Percentiles rank a stretch among this genome's conserved stretches.
Conservation (phyloP, 2,888 invertebrate species). For the Drosophila pseudotakahashii region DNA sequence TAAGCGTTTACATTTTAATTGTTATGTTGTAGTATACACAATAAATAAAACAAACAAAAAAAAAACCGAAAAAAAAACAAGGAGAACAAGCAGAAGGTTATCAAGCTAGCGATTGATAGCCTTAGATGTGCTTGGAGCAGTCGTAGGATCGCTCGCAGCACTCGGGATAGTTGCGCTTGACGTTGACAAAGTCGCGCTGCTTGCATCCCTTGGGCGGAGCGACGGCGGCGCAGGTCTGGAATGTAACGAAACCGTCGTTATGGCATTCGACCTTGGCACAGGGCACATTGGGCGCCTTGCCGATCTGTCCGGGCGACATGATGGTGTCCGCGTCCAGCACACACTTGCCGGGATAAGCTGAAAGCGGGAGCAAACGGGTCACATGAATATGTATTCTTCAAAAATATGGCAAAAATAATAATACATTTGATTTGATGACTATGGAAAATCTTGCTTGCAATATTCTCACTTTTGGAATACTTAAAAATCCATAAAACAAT, state of each 20-base stretch:
- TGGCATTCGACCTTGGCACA: conserved; percentile 75
- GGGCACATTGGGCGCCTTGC: conserved; percentile 76
- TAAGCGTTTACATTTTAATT: conserved; percentile 78
- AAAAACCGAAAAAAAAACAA: conserved; percentile 15
- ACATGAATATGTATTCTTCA: not conserved
- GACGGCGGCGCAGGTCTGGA: conserved; percentile 71
- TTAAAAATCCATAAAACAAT: too few species aligned
- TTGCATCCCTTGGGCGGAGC: conserved; percentile 81
- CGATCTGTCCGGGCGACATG: conserved; percentile 75
- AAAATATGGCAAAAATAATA: too few species aligned
- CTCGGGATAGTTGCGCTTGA: conserved; percentile 70
- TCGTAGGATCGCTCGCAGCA: conserved; percentile 80
- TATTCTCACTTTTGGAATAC: too few species aligned
- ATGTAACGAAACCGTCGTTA: conserved; percentile 61
- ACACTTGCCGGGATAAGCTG: conserved; percentile 80
- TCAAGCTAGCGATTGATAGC: not conserved
- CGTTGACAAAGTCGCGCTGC: conserved; percentile 77
- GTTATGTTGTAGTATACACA: conserved; percentile 79
- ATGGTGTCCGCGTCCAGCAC: conserved; percentile 61
- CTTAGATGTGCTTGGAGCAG: conserved; percentile 67
- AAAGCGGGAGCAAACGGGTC: not conserved
- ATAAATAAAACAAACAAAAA: conserved; percentile 62
- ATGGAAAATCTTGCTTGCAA: too few species aligned
- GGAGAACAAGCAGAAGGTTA: not conserved
- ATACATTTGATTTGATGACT: too few species aligned